A percentile compares a stretch with the other conserved stretches of the same genome.
phyloP scores from a whole-genome alignment of 1,140 invertebrate species.

The Drosophila littoralis region DNA sequence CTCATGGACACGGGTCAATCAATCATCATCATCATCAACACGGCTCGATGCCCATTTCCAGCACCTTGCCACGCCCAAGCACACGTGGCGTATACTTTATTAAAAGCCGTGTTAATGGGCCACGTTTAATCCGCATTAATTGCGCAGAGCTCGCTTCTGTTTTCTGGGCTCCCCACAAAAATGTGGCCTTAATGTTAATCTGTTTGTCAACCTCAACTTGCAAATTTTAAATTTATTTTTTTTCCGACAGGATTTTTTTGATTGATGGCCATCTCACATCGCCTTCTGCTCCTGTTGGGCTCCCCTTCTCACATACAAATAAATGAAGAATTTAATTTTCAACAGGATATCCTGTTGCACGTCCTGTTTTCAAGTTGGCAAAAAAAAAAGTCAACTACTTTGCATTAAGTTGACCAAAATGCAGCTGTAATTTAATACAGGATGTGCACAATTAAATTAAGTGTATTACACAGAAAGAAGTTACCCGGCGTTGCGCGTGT shows the following conservation, averaged over 20 bases:
- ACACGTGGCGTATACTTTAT: slow-evolving; percentile 46
- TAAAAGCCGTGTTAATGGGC: slow-evolving; percentile 60
- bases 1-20: slow-evolving; percentile 6
- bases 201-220: slow-evolving; percentile 73
- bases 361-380: slow-evolving; percentile 53
- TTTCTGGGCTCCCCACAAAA: background rate
- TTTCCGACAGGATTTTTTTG: slow-evolving; percentile 54
- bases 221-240: slow-evolving; percentile 54
- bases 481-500: too few species aligned
- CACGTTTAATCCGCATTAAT: slow-evolving; percentile 76
- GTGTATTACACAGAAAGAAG: too few species aligned
- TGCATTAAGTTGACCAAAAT: background rate
- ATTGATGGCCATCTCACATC: slow-evolving; percentile 60
- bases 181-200: slow-evolving; percentile 57
- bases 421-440: background rate
- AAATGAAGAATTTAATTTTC: slow-evolving; percentile 62
- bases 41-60: background rate
- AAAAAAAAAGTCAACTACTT: slow-evolving; percentile 1
- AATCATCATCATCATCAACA: slow-evolving; percentile 5
- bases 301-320: background rate
- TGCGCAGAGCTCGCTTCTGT: slow-evolving; percentile 7
- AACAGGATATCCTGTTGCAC: slow-evolving; percentile 67
- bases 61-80: slow-evolving; percentile 15
- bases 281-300: slow-evolving; percentile 7
- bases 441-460: background rate